Evolutionary conservation across 2,113 vertebrate genomes (phyloP), one percentile per base, ranked within the genome.

Genomic region (Ondatra zibethicus): DNA sequence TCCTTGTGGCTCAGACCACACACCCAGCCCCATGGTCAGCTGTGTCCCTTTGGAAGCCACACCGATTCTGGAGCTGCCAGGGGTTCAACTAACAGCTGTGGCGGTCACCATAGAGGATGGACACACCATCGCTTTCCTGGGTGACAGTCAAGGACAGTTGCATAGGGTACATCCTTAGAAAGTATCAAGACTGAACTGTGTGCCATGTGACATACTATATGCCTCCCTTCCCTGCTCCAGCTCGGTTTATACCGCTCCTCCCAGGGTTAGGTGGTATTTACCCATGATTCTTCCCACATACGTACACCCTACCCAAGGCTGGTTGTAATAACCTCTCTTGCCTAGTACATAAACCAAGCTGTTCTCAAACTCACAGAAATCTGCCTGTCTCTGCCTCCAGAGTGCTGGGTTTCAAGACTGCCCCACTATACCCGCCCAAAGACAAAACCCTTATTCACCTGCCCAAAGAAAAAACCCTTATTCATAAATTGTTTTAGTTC

Each of bases 1-100:
- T 96, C 99, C 99, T 1, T 99, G 99, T 63, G 99, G 99, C 89
- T 99, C 99, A 13, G 99, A 99, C 98, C 99, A 99, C 98, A 99
- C 99, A 1, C 99, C 99, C 80, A 99, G 99, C 96, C 99, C 99
- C 0, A 99, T 99, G 99, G 99, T 99, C 97, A 99, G 99, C 96
- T 98, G 98, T 1, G 95, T 99, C 0, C 97, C 99, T 0, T 98
- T 99, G 90, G 99, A 99, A 97, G 99, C 99, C 12, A 97, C 98
- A 4, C 99, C 99, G 0, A 98, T 99, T 77, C 96, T 99, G 97
- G 99, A 99, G 97, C 99, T 99, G 96, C 98, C 98, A 0, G 98
- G 99, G 0, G 98, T 99, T 63, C 99, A 99, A 66, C 98, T 99
- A 77, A 99, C 99, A 33, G 99, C 99, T 0, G 99, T 99, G 94